Conservation (phyloP, 2,888 invertebrate genomes). For the Theretra japonica region DNA sequence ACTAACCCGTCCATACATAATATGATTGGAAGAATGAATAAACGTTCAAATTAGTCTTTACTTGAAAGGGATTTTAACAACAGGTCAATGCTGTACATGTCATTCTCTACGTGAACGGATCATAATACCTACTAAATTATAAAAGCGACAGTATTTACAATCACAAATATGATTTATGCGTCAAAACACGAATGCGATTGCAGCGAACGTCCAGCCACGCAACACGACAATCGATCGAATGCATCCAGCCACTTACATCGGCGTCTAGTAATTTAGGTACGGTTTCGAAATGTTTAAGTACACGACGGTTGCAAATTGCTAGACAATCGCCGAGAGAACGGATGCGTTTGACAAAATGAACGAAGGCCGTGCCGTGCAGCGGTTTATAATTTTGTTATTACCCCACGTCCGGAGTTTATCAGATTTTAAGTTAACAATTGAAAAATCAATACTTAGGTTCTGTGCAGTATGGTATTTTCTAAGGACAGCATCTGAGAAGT, state of each 20-base stretch:
- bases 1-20: no score
- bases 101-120: no score
- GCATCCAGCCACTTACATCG: constrained; percentile 13
- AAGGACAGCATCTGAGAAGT: no score
- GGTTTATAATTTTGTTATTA: constrained; percentile 5
- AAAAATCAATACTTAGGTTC: not conserved
- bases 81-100: no score
- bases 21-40: no score
- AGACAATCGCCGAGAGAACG: constrained; percentile 57
- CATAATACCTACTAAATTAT: no score
- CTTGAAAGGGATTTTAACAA: no score
- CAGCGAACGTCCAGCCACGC: not conserved
- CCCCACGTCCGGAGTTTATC: not conserved
- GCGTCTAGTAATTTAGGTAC: constrained; percentile 29
- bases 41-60: no score
- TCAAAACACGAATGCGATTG: not conserved
- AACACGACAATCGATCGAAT: constrained; percentile 15
- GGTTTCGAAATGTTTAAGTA: constrained; percentile 31
- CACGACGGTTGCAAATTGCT: constrained; percentile 45
- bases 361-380: constrained; percentile 42
- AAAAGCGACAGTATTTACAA: not conserved
- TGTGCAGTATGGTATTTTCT: no score
- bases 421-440: not conserved
- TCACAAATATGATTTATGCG: not conserved
- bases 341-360: constrained; percentile 58